These are phyloP conservation scores for Syrista parreyssii DNA, from an alignment of 2,888 invertebrate species.

Conservation along the genomic window DNA sequence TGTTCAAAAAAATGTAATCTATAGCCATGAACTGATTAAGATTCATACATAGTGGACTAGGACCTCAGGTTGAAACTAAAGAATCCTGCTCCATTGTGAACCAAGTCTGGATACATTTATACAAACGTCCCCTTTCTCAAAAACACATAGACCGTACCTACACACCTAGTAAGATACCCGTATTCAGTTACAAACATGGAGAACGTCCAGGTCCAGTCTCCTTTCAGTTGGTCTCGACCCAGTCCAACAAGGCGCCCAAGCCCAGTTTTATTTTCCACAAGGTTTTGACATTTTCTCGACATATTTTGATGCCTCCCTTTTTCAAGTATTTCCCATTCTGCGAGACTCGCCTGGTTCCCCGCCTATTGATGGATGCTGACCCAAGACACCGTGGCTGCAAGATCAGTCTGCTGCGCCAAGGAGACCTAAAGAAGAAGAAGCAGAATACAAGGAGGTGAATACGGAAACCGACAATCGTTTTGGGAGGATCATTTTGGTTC, in stretches of 20 bases:
- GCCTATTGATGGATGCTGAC: not conserved
- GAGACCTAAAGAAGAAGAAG: not conserved
- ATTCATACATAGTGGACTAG: not conserved
- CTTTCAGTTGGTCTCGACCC: constrained; percentile 17
- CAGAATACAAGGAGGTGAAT: not conserved
- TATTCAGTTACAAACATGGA: constrained; percentile 23
- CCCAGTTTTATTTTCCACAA: constrained; percentile 7
- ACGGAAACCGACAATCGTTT: not conserved
- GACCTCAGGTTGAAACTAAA: constrained; percentile 18
- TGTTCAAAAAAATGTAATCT: not conserved
- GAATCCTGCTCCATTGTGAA: constrained; percentile 25
- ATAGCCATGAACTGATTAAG: not conserved
- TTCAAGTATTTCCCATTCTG: not conserved
- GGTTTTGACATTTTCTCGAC: constrained; percentile 51
- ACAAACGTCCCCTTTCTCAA: constrained; percentile 13
- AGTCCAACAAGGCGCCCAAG: not conserved
- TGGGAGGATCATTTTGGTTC: not conserved
- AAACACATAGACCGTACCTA: not conserved
- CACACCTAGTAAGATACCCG: constrained; percentile 9
- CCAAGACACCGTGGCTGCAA: not conserved
- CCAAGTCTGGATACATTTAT: constrained; percentile 20
- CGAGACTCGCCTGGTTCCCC: not conserved
- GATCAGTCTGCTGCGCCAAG: not conserved
- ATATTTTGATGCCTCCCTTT: constrained; percentile 42
- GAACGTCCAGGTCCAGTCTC: constrained; percentile 21